Base-by-base conservation (phyloP, 2,888 invertebrate species). In the Chrysolina haemoptera region DNA sequence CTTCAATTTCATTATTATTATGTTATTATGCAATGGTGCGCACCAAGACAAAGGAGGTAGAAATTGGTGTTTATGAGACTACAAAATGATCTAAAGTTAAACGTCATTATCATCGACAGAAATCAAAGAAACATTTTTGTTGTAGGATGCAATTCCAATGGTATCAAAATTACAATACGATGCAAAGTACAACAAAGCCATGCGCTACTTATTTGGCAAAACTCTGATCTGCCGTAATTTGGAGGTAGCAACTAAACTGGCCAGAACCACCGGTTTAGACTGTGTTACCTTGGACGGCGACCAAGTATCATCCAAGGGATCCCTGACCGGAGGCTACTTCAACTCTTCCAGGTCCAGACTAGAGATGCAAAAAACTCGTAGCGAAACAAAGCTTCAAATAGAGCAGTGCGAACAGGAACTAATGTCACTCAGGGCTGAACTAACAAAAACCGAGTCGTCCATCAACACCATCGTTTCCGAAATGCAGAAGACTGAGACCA, bases 261-360 rank as follows among this genome's bases (percentile, higher is more conserved):
- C 99, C 1, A 94, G 98, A 82, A 95, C 96, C 82, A 97, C 97
- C 69, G 97, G 97, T n/a, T 90, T 99, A 22, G 99, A 99, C 88
- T 99, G 99, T 86, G 98, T 99, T 64, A 99, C 99, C 0, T 89
- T 99, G 66, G 99, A 99, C 86, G 99, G 99, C 78, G 96, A 96
- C 89, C 96, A 96, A 90, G 95, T 94, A 46, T 98, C 97, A 9
- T 96, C 98, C 0, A 96, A 98, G 89, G 99, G 99, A n/a, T 97
- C 98, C 0, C 90, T 99, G 6, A 99, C 98, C 0, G 99, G 99
- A n/a, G 99, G 99, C 68, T 99, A 98, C 87, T 98, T 98, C 89
- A 99, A 99, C 88, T 96, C 97, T 11, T 93, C 97, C 0, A 92
- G 98, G 3, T 98, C 97, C 0, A 94, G 98, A 20, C 89, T 99